Percentiles rank a stretch among this genome's conserved stretches.
phyloP scores from a whole-genome alignment of 2,113 vertebrate species.

The Stigmatopora nigra region DNA sequence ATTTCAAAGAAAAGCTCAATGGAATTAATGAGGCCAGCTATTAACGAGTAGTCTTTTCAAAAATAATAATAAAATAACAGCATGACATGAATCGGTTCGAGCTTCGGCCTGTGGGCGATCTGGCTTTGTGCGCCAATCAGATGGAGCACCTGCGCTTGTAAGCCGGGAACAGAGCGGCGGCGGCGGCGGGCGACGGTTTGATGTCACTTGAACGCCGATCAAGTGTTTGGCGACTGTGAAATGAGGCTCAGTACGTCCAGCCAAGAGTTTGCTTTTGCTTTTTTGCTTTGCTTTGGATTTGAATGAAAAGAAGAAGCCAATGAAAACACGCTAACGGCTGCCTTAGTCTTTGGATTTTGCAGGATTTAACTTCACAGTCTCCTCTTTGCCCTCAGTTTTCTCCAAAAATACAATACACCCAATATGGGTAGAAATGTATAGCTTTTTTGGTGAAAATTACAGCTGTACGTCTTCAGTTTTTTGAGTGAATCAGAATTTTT shows the following conservation, averaged over 20 bases:
- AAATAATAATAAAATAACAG: slow-evolving; percentile 1
- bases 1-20: slow-evolving; percentile 52
- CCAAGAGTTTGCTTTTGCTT: slow-evolving; percentile 31
- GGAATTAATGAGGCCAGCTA: slow-evolving; percentile 53
- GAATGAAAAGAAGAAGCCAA: slow-evolving; percentile 30
- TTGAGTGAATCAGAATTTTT: too few species aligned
- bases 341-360: neutral
- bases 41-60: slow-evolving; percentile 47
- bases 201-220: slow-evolving; percentile 61
- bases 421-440: too few species aligned
- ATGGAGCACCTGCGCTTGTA: slow-evolving; percentile 64
- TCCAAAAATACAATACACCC: neutral
- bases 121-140: slow-evolving; percentile 50
- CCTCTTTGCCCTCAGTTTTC: neutral
- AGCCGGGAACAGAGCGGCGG: slow-evolving; percentile 56
- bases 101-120: slow-evolving; percentile 53
- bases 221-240: slow-evolving; percentile 51
- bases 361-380: neutral
- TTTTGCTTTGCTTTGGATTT: slow-evolving; percentile 53
- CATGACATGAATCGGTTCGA: slow-evolving; percentile 36
- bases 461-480: too few species aligned
- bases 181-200: slow-evolving; percentile 62
- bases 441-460: too few species aligned
- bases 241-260: slow-evolving; percentile 43
- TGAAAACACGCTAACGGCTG: neutral